Base-by-base conservation (phyloP, 2,797 vertebrate genomes). In the Sorex maritimensis region DNA sequence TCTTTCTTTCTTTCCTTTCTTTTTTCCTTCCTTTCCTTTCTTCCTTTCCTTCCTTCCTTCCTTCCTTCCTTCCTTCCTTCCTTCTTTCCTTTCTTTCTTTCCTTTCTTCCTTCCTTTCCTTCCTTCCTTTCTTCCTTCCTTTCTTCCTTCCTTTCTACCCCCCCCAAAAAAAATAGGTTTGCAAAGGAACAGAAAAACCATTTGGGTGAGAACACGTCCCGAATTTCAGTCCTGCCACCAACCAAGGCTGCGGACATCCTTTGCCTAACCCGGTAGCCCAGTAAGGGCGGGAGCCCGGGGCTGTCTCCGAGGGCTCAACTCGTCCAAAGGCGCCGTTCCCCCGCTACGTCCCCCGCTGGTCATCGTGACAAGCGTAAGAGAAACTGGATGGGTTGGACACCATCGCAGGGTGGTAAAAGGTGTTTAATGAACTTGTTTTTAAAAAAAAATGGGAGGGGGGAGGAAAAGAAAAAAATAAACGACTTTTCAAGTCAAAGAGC, bases 201-300 rank as follows among this genome's bases (percentile, higher is more conserved):
- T 97, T 91, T 95, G 83, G 91, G 94, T 26, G 65, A 28, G 75
- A 90, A 85, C 6, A 9, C 84, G 44, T 90, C 92, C 91, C 82
- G 93, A 89, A 91, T 84, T 94, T 92, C 87, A 92, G 87, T 87
- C 86, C 93, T 88, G 71, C 65, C 83, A 89, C 93, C 93, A 96
- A 95, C 84, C 30, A 80, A 95, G 73, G 93, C 95, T 95, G 95
- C 93, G 92, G 78, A 94, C 96, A 86, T 13, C 7, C 79, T 95
- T 95, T 92, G 55, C 75, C 93, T 86, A 95, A 95, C 88, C 91
- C 96, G 94, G 75, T 84, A 95, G 94, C 88, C 91, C 96, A 94
- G 75, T 93, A 93, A 94, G 86, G 88, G 73, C 92, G 28, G 77
- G 24, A 78, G 41, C 26, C 85, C 95, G 94, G 92, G 92, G 96